Evolutionary conservation across 2,113 vertebrate genomes (phyloP), one percentile per base, ranked within the genome.

Genomic region (Bambusicola thoracicus): DNA sequence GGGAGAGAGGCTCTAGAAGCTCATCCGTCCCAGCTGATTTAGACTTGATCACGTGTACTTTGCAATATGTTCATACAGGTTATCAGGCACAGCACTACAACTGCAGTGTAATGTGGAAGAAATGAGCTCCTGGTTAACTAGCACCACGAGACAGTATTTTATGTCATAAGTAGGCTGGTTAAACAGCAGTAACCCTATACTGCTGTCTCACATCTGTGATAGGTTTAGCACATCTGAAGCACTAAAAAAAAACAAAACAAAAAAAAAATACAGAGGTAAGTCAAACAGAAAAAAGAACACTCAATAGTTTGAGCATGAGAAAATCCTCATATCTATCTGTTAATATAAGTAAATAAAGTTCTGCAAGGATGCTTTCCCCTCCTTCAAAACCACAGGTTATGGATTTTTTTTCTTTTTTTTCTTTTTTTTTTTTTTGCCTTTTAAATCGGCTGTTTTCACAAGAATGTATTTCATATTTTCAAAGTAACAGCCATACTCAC

Each of bases 81-180:
- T 59, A 74, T 16, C 16, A 78, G 22, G 27, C 38, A 86, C 49
- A 17, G 6, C 6, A 30, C 34, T 68, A 13, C 4, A 21, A 51
- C 1, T 43, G 34, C 27, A 53, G 41, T 1, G 2, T 30, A 58
- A 66, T 0, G 0, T 5, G 6, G 14, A 40, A 73, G 48, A 65
- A 86, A 69, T 0, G 2, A 89, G 43, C 21, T 30, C 46, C 66
- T 21, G 41, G 25, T 53, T 49, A 94, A 36, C 30, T 16, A 85
- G 79, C 65, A 70, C 34, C 55, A 77, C 17, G n/a, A 0, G 2
- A 29, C 40, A 91, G 48, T 17, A 70, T 75, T 41, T 61, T 65
- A 73, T 68, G 25, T 36, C 49, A 36, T 43, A 58, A 66, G 27
- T 9, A 69, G 34, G 16, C 48, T 91, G 78, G 78, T 80, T 86